These are phyloP conservation scores for Napeogenes sylphis DNA, from an alignment of 2,888 invertebrate species.

Conservation along the genomic window DNA sequence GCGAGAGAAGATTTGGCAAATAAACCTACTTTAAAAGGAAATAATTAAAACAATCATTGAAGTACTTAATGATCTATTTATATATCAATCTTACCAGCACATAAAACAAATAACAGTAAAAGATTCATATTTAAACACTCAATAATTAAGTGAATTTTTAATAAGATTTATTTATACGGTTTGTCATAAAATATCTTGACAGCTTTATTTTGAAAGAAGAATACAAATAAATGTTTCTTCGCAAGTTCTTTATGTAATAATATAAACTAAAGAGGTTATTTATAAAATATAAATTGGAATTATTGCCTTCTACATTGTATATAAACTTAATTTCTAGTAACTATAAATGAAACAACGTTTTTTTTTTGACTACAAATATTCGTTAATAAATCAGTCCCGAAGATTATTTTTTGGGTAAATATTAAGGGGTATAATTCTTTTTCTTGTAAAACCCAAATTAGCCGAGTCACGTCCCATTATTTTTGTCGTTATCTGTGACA, in stretches of 20 bases:
- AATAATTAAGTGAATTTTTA: constrained; percentile 9
- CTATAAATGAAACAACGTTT: not conserved
- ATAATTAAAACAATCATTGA: constrained; percentile 5
- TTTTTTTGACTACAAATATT: too few species aligned
- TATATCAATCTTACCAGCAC: constrained; percentile 50
- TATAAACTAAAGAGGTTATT: not conserved
- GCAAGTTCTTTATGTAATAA: constrained; percentile 13
- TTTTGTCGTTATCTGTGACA: constrained; percentile 73
- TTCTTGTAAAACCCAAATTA: constrained; percentile 56
- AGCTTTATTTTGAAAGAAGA: constrained; percentile 61
- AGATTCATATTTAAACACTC: constrained; percentile 19
- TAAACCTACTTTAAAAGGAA: constrained; percentile 34
- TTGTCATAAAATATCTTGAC: constrained; percentile 50
- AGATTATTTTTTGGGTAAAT: too few species aligned
- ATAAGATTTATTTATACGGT: constrained; percentile 15
- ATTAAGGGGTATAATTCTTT: constrained; percentile 10
- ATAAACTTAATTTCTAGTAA: constrained; percentile 8
- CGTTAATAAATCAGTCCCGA: too few species aligned
- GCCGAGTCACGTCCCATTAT: constrained; percentile 74
- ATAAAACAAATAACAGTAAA: constrained; percentile 38
- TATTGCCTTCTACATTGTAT: constrained; percentile 2
- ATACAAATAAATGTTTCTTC: constrained; percentile 34
- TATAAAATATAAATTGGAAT: too few species aligned
- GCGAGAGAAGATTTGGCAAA: constrained; percentile 43
- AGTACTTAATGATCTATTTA: not conserved